Base-by-base conservation (phyloP, 23 tunicate species). In the Botrylloides violaceus region DNA sequence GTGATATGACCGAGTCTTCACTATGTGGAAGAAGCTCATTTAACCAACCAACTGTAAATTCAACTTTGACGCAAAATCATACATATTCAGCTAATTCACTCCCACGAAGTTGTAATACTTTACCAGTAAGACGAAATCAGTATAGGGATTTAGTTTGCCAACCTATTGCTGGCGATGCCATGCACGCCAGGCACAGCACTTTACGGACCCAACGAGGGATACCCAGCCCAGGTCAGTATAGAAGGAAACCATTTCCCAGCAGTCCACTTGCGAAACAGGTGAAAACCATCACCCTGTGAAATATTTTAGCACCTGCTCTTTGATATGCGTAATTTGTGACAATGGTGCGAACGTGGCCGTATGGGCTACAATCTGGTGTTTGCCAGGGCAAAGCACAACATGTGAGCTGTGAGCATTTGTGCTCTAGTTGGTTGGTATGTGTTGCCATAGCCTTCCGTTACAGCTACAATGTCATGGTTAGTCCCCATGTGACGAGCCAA, bases 271-370 rank as follows among this genome's bases (percentile, higher is more conserved):
- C 65, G 27, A 68, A 43, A 19, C 56, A 68, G 37, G 64, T 37
- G 1, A 43, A 68, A 68, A 68, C 74, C 37, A 43, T 68, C 25
- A 68, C 74, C 5, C 37, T 68, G 26, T 66, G 36, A 66, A n/a
- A n/a, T n/a, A n/a, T n/a, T n/a, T n/a, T n/a, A n/a, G n/a, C n/a
- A n/a, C n/a, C n/a, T n/a, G n/a, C n/a, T n/a, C n/a, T n/a, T n/a
- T n/a, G n/a, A n/a, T n/a, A n/a, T n/a, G n/a, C n/a, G n/a, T n/a
- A n/a, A n/a, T n/a, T n/a, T n/a, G n/a, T n/a, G n/a, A n/a, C n/a
- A n/a, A n/a, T n/a, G n/a, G n/a, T n/a, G n/a, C n/a, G n/a, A n/a
- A n/a, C n/a, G n/a, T n/a, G n/a, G n/a, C n/a, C n/a, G n/a, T n/a
- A n/a, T n/a, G n/a, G n/a, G n/a, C n/a, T n/a, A n/a, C n/a, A n/a